Base-by-base conservation (phyloP, 2,797 vertebrate species). In the Lacerta bilineata region DNA sequence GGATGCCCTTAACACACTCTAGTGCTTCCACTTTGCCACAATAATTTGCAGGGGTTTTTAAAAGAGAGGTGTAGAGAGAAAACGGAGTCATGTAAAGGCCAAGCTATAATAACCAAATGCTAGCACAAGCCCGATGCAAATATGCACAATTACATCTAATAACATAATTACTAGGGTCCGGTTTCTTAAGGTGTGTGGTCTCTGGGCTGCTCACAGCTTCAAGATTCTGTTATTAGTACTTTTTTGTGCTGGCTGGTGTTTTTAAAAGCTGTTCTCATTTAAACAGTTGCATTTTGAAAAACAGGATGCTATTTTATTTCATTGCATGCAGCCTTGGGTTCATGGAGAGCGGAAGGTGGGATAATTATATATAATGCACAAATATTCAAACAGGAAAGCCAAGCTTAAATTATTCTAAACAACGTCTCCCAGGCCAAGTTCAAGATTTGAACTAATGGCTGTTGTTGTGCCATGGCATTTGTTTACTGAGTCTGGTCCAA, bases 11-110 rank as follows among this genome's bases (percentile, higher is more conserved):
- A 55, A 80, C 17, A 13, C 79, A 74, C 66, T 55, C 76, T 76
- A 71, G 33, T 61, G 41, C 20, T 1, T 66, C 36, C 36, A 66
- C 64, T 36, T 41, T 61, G 23, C 10, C 36, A 43, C 29, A 71
- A 84, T 59, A 88, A 78, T 84, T 71, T 61, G 29, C n/a, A 79
- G 83, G 27, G 3, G 64, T 39, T 64, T 80, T 88, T 83, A 36
- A 59, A 87, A 77, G n/a, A 76, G 5, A 79, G 1, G 27, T 39
- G 11, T 68, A 5, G 36, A 72, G 29, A 39, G 15, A 86, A 88
- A 88, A 55, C 9, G 33, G 69, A 83, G 33, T 39, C 75, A 59
- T 69, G 43, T 17, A 71, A 79, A 79, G 27, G 55, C 25, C 27
- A 79, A 79, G 29, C 36, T n/a, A 50, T 79, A 79, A 84, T 76